phyloP scores from a whole-genome alignment of 2,888 invertebrate genomes.

The Athalia cordata region DNA sequence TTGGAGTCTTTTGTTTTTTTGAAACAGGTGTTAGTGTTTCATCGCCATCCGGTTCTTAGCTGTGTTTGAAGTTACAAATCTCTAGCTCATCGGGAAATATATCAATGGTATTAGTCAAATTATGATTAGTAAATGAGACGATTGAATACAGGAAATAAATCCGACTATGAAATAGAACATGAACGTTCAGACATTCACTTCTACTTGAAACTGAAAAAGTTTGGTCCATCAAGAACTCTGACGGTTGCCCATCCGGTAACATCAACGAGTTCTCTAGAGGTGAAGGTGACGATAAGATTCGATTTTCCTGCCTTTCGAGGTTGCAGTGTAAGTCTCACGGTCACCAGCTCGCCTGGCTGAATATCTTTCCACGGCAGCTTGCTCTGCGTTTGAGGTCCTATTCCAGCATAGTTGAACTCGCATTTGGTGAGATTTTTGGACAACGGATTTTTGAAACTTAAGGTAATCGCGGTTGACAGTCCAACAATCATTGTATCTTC shows the following conservation, averaged over 20 bases:
- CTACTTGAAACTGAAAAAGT: slow-evolving; percentile 44
- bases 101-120: too few species aligned
- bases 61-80: too few species aligned
- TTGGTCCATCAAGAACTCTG: slow-evolving; percentile 74
- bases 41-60: too few species aligned
- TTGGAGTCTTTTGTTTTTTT: too few species aligned
- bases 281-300: slow-evolving; percentile 82
- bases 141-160: too few species aligned
- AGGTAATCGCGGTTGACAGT: slow-evolving; percentile 75
- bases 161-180: too few species aligned
- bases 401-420: slow-evolving; percentile 82
- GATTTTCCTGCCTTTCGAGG: slow-evolving; percentile 81
- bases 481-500: slow-evolving; percentile 78
- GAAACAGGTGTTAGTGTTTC: too few species aligned
- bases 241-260: slow-evolving; percentile 81
- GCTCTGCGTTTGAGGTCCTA: slow-evolving; percentile 80
- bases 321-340: slow-evolving; percentile 77
- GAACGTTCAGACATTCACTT: neutral
- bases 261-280: slow-evolving; percentile 81
- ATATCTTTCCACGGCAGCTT: slow-evolving; percentile 77
- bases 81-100: too few species aligned
- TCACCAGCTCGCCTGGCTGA: slow-evolving; percentile 75
- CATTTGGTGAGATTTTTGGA: slow-evolving; percentile 79
- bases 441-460: slow-evolving; percentile 84
- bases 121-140: too few species aligned